These are phyloP conservation scores for Gymnoscopelus braueri DNA, from an alignment of 2,797 vertebrate genomes.

Conservation along the genomic window DNA sequence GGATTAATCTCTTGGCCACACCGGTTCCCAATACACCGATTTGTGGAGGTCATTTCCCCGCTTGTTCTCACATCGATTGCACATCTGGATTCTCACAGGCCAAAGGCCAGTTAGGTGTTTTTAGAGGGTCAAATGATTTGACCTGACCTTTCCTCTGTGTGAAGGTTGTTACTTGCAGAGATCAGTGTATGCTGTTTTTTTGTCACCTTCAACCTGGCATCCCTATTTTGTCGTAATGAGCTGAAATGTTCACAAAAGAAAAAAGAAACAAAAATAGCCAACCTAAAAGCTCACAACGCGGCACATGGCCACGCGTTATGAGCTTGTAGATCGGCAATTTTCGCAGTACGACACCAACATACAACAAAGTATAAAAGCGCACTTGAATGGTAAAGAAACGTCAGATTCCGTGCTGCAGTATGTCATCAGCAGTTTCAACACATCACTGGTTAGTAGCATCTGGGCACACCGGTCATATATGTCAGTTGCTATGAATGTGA, in stretches of 20 bases:
- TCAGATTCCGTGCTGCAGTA: constrained; percentile 13
- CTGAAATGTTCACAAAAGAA: too few species aligned
- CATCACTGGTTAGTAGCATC: neutral
- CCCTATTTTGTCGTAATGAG: too few species aligned
- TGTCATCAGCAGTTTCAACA: neutral
- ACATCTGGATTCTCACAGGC: constrained; percentile 61
- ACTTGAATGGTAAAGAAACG: constrained; percentile 11
- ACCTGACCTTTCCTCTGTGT: constrained; percentile 11
- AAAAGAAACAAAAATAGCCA: too few species aligned
- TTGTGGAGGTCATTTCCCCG: constrained; percentile 43
- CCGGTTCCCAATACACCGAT: constrained; percentile 53
- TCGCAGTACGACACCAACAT: too few species aligned
- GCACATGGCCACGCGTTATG: too few species aligned
- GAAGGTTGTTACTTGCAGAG: neutral
- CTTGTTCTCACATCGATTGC: constrained; percentile 42
- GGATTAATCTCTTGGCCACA: constrained; percentile 40
- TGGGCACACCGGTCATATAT: constrained; percentile 10
- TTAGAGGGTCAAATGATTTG: constrained; percentile 13
- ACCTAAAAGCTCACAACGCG: too few species aligned
- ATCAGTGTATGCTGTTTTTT: neutral
- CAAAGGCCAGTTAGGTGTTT: constrained; percentile 18
- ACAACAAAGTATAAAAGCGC: too few species aligned
- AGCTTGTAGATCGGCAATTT: too few species aligned
- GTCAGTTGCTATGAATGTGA: neutral
- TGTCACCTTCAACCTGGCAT: too few species aligned